A percentile compares a stretch with the other conserved stretches of the same genome.
Conservation (phyloP, 1,140 invertebrate genomes). For the Drosophila lowei region DNA sequence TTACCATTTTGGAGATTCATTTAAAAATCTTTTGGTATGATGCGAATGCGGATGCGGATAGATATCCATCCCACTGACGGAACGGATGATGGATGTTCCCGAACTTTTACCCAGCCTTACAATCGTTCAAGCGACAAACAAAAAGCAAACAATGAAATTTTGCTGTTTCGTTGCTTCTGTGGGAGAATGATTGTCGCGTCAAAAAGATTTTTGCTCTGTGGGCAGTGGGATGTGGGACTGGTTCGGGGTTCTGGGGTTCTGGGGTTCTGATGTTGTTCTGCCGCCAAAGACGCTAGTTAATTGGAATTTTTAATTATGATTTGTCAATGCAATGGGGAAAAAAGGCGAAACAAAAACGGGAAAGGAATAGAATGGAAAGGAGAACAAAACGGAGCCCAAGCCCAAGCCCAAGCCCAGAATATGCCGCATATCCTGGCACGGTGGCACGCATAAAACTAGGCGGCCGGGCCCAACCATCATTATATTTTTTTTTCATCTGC, state of each 20-base stretch:
- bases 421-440: constrained; percentile 12
- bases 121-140: constrained; percentile 1
- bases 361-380: background rate
- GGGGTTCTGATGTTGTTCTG: constrained; percentile 1
- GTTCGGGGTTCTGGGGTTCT: background rate
- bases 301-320: constrained; percentile 79
- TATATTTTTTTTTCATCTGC: background rate
- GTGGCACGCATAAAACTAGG: constrained; percentile 44
- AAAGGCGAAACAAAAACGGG: constrained; percentile 10
- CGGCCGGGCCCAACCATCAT: background rate
- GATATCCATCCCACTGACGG: too few species aligned
- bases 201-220: constrained; percentile 20
- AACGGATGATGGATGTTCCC: background rate
- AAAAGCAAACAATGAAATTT: constrained; percentile 19
- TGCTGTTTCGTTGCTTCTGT: constrained; percentile 3
- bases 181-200: constrained; percentile 3
- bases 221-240: constrained; percentile 2
- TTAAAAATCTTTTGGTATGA: background rate
- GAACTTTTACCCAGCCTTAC: too few species aligned
- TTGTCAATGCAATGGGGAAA: constrained; percentile 54
- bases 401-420: too few species aligned
- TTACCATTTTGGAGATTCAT: too few species aligned
- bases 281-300: constrained; percentile 63
- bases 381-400: too few species aligned
- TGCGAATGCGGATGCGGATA: background rate